Conservation (phyloP, 1,140 invertebrate genomes). For the Belonocnema kinseyi region DNA sequence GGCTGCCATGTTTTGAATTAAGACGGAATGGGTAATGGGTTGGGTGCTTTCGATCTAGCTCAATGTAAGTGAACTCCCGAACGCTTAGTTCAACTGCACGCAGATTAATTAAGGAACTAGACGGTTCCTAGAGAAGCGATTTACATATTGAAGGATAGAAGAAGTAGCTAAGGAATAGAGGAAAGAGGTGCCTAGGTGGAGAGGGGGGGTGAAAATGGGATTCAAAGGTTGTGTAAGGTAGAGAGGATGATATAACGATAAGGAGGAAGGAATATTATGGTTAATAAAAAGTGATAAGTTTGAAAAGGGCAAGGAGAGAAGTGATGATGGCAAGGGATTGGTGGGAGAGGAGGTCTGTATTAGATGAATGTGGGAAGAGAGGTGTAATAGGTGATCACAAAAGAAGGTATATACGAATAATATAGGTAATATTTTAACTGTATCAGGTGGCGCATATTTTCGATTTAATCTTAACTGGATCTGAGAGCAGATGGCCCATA, state of each 20-base stretch:
- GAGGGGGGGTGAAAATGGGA: too few relatives aligned
- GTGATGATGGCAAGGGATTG: too few relatives aligned
- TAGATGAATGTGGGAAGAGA: neutral
- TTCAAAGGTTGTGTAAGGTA: too few relatives aligned
- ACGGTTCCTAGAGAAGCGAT: too few relatives aligned
- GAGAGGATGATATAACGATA: too few relatives aligned
- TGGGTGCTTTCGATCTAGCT: conserved; percentile 20
- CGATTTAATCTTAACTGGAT: conserved; percentile 21
- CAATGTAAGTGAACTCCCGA: conserved; percentile 9
- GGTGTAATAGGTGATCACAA: neutral
- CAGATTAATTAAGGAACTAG: conserved; percentile 45
- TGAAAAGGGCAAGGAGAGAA: too few relatives aligned
- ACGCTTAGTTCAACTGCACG: conserved; percentile 18
- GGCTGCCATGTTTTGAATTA: neutral
- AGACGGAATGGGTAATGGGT: neutral
- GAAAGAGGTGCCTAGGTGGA: too few relatives aligned
- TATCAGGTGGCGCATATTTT: conserved; percentile 12
- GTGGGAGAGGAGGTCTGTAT: neutral
- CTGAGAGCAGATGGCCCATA: conserved; percentile 13
- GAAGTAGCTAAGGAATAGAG: too few relatives aligned
- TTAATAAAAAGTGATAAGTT: too few relatives aligned
- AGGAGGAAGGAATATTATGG: too few relatives aligned
- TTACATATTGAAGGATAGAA: too few relatives aligned
- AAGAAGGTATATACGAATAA: neutral
- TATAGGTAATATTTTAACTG: neutral